Evolutionary conservation across 2,113 vertebrate species (phyloP).

Genomic region (Camelus dromedarius): DNA sequence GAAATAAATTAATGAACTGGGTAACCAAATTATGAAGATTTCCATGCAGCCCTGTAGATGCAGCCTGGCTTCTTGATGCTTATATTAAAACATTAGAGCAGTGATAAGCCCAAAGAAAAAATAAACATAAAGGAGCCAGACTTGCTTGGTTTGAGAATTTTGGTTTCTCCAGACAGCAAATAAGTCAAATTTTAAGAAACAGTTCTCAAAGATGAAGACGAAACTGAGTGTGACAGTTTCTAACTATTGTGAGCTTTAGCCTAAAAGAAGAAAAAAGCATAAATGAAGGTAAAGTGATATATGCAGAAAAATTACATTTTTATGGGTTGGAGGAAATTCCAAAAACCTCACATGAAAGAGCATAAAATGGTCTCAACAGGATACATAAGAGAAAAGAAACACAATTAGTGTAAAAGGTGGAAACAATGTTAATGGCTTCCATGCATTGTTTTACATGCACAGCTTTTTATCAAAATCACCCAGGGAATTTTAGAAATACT

Average conservation of each 20-base stretch:
- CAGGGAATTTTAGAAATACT: not conserved
- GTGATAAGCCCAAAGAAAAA: not conserved
- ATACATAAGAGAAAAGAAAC: not conserved
- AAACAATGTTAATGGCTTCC: not conserved
- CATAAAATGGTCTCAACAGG: not conserved
- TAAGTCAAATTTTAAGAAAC: not conserved
- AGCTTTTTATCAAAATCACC: not conserved
- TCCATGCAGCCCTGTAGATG: not conserved
- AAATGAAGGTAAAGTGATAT: not conserved
- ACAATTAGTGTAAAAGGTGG: not conserved
- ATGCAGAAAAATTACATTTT: not conserved
- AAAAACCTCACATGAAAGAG: not conserved
- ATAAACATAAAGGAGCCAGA: not conserved
- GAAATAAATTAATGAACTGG: not conserved
- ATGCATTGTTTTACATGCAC: not conserved
- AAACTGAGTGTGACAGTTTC: not conserved
- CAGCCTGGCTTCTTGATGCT: not conserved
- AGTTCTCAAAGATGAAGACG: not conserved
- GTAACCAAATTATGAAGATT: not conserved
- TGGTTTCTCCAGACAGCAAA: not conserved
- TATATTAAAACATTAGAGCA: not conserved
- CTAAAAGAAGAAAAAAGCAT: not conserved
- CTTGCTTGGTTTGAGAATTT: not conserved
- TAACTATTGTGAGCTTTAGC: not conserved
- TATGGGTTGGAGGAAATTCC: not conserved